Evolutionary conservation across 2,888 invertebrate genomes (phyloP), one percentile per base, ranked within the genome.

Genomic region (Tolmerus cingulatus): DNA sequence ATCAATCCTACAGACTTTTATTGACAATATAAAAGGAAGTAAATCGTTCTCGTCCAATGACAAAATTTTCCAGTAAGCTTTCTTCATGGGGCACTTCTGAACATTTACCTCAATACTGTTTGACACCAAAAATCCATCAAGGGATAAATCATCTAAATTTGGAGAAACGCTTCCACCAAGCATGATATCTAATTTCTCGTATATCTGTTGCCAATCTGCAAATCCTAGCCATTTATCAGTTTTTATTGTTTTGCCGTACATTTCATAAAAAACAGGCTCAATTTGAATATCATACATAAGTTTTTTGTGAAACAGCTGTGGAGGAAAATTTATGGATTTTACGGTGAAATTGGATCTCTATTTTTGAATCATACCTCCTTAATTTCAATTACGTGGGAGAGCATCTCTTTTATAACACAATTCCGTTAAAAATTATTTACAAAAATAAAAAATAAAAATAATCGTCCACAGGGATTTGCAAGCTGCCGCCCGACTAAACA

Each of bases 141-240:
- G 19, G 37, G n/a, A 34, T 9, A 82, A 57, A 2, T 82, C 30
- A 8, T 57, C 34, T n/a, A 82, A 37, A 27, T 79, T 16, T 5
- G 43, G 43, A 7, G 74, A 40, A 57, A 37, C 8, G 30, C 30
- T 27, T 2, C 19, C 74, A 51, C 23, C 16, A 37, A 87, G 16
- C 9, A 74, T 37, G 19, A 37, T 78, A 8, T 76, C 43, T 12
- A 88, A 12, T 46, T 88, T 87, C 12, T 87, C 87, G 46, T 88
- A 88, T 12, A 88, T 76, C 46, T 88, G 87, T 12, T 82, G 86
- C 88, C 88, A 88, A 27, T 88, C 86, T 77, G 87, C 87, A n/a
- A 88, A 86, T 14, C 88, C 66, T 40, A 88, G 74, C 87, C 88
- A 88, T 86, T 88, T 88, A 46, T 88, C 74, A n/a, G 87, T 88